A percentile compares a stretch with the other conserved stretches of the same genome.
phyloP scores from a whole-genome alignment of 2,113 vertebrate species.

The Chaetura pelagica region DNA sequence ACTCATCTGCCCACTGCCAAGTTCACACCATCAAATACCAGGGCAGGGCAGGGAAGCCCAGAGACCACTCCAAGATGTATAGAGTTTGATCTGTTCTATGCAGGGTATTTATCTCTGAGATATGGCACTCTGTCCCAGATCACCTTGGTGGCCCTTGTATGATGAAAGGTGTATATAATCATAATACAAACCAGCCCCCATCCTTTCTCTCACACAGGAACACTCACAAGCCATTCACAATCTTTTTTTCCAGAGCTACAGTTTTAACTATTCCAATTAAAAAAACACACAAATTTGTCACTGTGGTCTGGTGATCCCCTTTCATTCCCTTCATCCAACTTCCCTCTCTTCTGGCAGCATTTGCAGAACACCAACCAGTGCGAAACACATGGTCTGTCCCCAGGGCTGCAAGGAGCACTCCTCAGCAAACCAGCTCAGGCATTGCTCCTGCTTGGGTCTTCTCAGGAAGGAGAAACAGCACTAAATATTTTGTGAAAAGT shows the following conservation, averaged over 20 bases:
- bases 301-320: background rate
- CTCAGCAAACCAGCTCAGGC: background rate
- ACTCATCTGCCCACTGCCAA: background rate
- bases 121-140: background rate
- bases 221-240: background rate
- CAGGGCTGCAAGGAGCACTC: background rate
- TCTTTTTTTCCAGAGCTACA: background rate
- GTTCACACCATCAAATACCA: background rate
- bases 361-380: background rate
- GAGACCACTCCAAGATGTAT: background rate
- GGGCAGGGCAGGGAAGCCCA: background rate
- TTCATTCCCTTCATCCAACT: background rate
- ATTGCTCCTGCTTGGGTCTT: background rate
- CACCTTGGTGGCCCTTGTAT: background rate
- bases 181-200: background rate
- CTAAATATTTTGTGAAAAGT: background rate
- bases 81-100: background rate
- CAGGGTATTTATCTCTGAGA: background rate
- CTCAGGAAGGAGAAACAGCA: background rate
- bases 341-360: background rate
- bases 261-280: constrained; percentile 72
- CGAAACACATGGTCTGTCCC: background rate
- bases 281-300: constrained; percentile 8
- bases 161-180: constrained; percentile 7
- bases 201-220: background rate